These are phyloP conservation scores for Ctena decussata DNA, from an alignment of 2,888 invertebrate genomes.

Conservation along the genomic window DNA sequence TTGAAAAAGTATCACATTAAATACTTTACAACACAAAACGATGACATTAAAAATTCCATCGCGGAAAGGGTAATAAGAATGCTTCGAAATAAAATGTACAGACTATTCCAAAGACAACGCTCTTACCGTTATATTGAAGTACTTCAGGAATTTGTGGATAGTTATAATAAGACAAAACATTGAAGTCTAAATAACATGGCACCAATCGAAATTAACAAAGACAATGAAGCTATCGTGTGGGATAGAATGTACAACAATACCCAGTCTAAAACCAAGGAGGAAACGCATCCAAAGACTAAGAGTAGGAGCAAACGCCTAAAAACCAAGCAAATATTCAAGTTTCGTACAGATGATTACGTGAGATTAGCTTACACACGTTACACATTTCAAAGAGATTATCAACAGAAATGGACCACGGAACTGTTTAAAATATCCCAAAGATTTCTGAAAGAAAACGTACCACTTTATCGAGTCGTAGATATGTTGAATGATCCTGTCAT, in stretches of 20 bases:
- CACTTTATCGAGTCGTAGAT: conserved; percentile 19
- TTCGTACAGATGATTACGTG: conserved; percentile 36
- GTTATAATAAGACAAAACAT: conserved; percentile 44
- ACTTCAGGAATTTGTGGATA: conserved; percentile 18
- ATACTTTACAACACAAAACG: conserved; percentile 36
- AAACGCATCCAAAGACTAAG: not conserved
- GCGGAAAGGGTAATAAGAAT: conserved; percentile 36
- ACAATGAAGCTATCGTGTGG: conserved; percentile 35
- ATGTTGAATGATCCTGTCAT: not conserved
- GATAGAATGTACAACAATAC: conserved; percentile 18
- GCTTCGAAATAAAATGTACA: conserved; percentile 24
- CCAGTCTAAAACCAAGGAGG: not conserved
- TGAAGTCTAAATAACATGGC: conserved; percentile 8
- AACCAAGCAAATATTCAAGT: conserved; percentile 31
- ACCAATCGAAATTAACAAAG: not conserved
- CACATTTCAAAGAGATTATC: conserved; percentile 55
- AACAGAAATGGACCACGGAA: conserved; percentile 55
- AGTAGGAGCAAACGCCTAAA: not conserved
- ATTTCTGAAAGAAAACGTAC: conserved; percentile 14
- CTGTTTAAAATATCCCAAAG: conserved; percentile 37
- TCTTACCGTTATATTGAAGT: conserved; percentile 28
- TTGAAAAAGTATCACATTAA: conserved; percentile 18
- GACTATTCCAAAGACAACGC: conserved; percentile 27
- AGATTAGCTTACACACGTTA: conserved; percentile 32
- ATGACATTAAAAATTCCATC: conserved; percentile 23